Percentiles rank a stretch among this genome's conserved stretches.
Conservation (phyloP, 2,797 vertebrate species). For the Peromyscus melanophrys region DNA sequence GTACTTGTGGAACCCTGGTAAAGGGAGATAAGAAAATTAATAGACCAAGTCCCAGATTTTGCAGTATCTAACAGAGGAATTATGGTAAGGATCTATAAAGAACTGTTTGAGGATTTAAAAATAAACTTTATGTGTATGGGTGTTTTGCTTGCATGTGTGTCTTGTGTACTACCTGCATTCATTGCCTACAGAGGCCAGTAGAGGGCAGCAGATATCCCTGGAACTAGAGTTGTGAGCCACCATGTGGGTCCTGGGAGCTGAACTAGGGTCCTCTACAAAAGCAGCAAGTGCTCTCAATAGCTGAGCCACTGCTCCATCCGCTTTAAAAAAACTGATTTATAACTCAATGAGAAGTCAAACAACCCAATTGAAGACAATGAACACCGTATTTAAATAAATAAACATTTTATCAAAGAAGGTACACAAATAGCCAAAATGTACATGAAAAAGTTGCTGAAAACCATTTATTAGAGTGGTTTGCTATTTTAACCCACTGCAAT, state of each 20-base stretch:
- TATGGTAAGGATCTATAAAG: neutral
- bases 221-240: neutral
- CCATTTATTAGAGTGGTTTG: neutral
- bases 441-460: neutral
- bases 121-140: neutral
- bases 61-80: neutral
- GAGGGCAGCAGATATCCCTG: neutral
- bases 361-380: constrained; percentile 24
- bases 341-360: neutral
- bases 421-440: neutral
- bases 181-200: neutral
- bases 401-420: neutral
- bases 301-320: neutral
- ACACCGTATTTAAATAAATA: neutral
- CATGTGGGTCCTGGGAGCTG: neutral
- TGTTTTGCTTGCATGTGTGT: neutral
- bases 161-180: neutral
- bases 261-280: neutral
- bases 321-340: neutral
- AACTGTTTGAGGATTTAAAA: neutral
- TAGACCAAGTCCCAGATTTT: neutral
- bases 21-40: neutral
- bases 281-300: neutral
- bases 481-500: neutral
- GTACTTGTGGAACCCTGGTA: neutral